These are phyloP conservation scores for Morelia viridis DNA, from an alignment of 2,797 vertebrate genomes.

Conservation along the genomic window DNA sequence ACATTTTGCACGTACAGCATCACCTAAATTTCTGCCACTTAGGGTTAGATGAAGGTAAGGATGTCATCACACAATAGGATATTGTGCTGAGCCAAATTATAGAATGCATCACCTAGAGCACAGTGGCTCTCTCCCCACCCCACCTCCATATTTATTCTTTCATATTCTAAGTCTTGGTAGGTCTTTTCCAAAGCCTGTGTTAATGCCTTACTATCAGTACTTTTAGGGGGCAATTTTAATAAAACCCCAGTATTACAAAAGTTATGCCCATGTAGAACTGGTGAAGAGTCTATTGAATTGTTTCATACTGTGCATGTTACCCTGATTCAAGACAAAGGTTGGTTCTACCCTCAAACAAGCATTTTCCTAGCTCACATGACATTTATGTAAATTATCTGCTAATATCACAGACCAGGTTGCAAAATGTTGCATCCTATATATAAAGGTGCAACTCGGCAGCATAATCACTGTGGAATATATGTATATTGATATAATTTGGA, in stretches of 20 bases:
- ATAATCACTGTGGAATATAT: background rate
- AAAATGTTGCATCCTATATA: background rate
- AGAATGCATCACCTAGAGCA: background rate
- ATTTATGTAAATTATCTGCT: background rate
- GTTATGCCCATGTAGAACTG: background rate
- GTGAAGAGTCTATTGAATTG: background rate
- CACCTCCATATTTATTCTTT: background rate
- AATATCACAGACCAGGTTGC: background rate
- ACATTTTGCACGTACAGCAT: background rate
- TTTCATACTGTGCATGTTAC: background rate
- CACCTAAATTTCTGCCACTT: background rate
- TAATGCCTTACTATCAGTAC: background rate
- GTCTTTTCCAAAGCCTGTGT: background rate
- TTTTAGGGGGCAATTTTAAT: background rate
- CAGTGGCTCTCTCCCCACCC: background rate
- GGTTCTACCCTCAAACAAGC: background rate
- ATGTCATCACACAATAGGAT: background rate
- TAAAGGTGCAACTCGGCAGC: background rate
- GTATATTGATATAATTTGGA: background rate
- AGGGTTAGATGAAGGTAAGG: background rate
- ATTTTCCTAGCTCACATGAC: background rate
- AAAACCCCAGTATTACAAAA: background rate
- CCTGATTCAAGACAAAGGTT: background rate
- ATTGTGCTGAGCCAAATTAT: background rate
- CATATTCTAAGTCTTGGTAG: background rate